phyloP scores from a whole-genome alignment of 1,140 invertebrate species.

The Zelostemma sp. region DNA sequence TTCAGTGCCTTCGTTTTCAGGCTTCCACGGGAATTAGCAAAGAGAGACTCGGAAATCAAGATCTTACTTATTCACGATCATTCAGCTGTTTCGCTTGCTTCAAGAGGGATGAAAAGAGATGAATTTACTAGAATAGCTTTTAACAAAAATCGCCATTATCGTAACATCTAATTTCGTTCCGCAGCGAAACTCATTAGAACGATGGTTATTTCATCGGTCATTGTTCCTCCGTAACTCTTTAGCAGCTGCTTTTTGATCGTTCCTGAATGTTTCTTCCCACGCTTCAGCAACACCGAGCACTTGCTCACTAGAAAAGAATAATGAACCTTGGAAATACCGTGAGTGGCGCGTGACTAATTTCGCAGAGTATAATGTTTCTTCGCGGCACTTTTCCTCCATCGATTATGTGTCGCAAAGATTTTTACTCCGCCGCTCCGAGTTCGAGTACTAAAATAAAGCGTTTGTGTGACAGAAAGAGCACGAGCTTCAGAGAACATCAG shows the following conservation, averaged over 20 bases:
- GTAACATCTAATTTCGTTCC: conserved; percentile 32
- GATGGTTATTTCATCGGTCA: conserved; percentile 43
- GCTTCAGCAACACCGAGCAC: conserved; percentile 27
- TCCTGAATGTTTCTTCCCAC: conserved; percentile 40
- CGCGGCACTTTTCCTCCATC: conserved; percentile 31
- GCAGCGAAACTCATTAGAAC: conserved; percentile 31
- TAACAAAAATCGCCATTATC: conserved; percentile 23
- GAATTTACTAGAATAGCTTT: not conserved
- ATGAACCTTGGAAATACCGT: conserved; percentile 38
- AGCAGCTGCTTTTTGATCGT: conserved; percentile 46
- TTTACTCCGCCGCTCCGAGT: too few species aligned
- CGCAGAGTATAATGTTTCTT: conserved; percentile 31
- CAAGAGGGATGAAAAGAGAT: conserved; percentile 18
- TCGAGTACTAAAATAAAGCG: not conserved
- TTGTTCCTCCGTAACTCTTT: conserved; percentile 41
- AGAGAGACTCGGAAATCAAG: too few species aligned
- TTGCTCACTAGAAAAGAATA: conserved; percentile 33
- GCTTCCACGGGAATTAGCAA: too few species aligned
- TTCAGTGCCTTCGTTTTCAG: not conserved
- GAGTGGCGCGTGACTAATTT: conserved; percentile 45
- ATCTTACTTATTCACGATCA: too few species aligned
- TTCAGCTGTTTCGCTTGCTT: too few species aligned
- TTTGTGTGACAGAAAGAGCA: not conserved
- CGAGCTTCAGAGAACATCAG: not conserved
- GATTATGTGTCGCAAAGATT: conserved; percentile 23